A percentile compares a stretch with the other conserved stretches of the same genome.
phyloP scores from a whole-genome alignment of 2,797 vertebrate genomes.

The Hoplostethus mediterraneus region DNA sequence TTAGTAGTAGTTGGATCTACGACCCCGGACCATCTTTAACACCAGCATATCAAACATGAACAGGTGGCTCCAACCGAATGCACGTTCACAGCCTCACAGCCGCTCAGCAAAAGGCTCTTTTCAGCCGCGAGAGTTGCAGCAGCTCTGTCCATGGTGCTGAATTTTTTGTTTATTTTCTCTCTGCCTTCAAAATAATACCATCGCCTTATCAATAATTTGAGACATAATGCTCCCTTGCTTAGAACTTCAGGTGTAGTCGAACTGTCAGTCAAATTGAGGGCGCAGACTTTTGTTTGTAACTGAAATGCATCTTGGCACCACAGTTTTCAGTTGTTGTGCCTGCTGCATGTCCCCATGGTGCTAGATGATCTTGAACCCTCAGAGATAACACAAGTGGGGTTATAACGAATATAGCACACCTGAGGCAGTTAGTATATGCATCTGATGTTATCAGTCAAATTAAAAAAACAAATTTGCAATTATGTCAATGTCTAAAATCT shows the following conservation, averaged over 20 bases:
- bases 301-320: slow-evolving; percentile 28
- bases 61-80: slow-evolving; percentile 41
- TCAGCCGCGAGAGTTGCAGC: slow-evolving; percentile 26
- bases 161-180: slow-evolving; percentile 37
- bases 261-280: slow-evolving; percentile 56
- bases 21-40: slow-evolving; percentile 42
- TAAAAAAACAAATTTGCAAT: slow-evolving; percentile 2
- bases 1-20: slow-evolving; percentile 6
- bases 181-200: slow-evolving; percentile 52
- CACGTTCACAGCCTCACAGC: background rate
- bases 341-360: slow-evolving; percentile 22
- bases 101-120: background rate
- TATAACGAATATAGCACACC: slow-evolving; percentile 4
- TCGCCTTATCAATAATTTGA: slow-evolving; percentile 64
- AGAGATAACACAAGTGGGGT: slow-evolving; percentile 5
- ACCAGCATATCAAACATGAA: slow-evolving; percentile 43
- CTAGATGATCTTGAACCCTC: slow-evolving; percentile 5
- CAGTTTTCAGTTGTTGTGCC: slow-evolving; percentile 26
- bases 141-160: slow-evolving; percentile 30
- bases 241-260: slow-evolving; percentile 34
- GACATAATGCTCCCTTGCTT: slow-evolving; percentile 44
- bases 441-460: slow-evolving; percentile 12
- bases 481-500: background rate
- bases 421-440: slow-evolving; percentile 4
- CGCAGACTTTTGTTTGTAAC: slow-evolving; percentile 24